Conservation (phyloP, 2,888 invertebrate genomes). For the Mythimna vitellina region DNA sequence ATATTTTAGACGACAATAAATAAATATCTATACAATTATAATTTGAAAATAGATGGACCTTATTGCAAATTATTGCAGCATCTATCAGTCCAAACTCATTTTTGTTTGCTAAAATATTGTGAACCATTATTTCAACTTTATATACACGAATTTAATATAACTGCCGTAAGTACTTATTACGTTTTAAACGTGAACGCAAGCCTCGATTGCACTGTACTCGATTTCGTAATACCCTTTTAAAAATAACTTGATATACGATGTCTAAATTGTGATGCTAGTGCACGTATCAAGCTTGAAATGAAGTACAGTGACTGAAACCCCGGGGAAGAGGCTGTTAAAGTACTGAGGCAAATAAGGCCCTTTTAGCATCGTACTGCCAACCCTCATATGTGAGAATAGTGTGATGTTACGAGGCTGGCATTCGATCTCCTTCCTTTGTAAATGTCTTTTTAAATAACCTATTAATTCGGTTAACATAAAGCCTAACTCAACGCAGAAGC, state of each 20-base stretch:
- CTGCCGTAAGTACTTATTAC: constrained; percentile 60
- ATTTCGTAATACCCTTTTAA: constrained; percentile 17
- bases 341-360: constrained; percentile 50
- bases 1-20: constrained; percentile 26
- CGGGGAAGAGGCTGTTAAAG: constrained; percentile 28
- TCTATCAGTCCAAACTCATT: not conserved
- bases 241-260: not conserved
- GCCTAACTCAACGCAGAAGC: constrained; percentile 16
- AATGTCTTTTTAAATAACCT: constrained; percentile 11
- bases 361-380: not conserved
- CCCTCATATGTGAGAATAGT: constrained; percentile 1
- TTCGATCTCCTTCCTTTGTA: not conserved
- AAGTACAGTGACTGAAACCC: constrained; percentile 34
- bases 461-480: constrained; percentile 43
- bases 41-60: not conserved
- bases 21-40: constrained; percentile 32
- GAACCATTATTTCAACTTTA: constrained; percentile 30
- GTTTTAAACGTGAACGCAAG: constrained; percentile 50
- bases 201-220: constrained; percentile 49
- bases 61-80: not conserved
- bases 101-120: constrained; percentile 39
- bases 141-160: constrained; percentile 49
- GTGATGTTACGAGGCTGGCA: constrained; percentile 24
- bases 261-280: constrained; percentile 41
- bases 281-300: constrained; percentile 30